Conservation (phyloP, 2,888 invertebrate species). For the Mylabris sibirica region DNA sequence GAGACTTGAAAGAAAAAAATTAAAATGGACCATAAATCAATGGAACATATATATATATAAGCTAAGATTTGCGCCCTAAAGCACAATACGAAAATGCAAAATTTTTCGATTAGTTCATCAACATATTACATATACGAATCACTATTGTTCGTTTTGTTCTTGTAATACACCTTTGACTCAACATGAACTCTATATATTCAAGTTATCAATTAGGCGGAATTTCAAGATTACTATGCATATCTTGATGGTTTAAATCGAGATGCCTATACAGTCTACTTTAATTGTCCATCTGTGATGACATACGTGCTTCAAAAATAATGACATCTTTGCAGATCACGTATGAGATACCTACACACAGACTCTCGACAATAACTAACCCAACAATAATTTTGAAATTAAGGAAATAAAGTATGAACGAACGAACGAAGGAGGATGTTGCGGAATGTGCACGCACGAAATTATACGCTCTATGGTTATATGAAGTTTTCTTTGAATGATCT, state of each 20-base stretch:
- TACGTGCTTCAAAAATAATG: conserved; percentile 31
- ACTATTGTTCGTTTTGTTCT: too few relatives aligned
- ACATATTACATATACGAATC: too few relatives aligned
- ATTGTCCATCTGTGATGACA: conserved; percentile 18
- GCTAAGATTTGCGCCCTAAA: not conserved
- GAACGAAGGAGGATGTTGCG: conserved; percentile 42
- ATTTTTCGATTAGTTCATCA: not conserved
- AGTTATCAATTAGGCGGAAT: not conserved
- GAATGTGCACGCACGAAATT: conserved; percentile 57
- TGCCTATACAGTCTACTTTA: not conserved
- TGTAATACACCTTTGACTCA: too few relatives aligned
- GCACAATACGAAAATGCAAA: not conserved
- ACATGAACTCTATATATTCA: not conserved
- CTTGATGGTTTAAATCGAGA: not conserved
- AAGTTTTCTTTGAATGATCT: conserved; percentile 45
- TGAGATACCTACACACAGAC: conserved; percentile 46
- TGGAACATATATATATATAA: conserved; percentile 1
- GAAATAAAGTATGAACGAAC: conserved; percentile 8
- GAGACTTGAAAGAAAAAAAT: conserved; percentile 20
- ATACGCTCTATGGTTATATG: conserved; percentile 49
- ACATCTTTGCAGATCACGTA: conserved; percentile 52
- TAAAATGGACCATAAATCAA: conserved; percentile 28
- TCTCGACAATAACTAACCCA: not conserved
- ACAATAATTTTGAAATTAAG: conserved; percentile 9
- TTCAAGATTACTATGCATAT: not conserved